Conservation (phyloP, 2,888 invertebrate species). For the Notodonta ziczac region DNA sequence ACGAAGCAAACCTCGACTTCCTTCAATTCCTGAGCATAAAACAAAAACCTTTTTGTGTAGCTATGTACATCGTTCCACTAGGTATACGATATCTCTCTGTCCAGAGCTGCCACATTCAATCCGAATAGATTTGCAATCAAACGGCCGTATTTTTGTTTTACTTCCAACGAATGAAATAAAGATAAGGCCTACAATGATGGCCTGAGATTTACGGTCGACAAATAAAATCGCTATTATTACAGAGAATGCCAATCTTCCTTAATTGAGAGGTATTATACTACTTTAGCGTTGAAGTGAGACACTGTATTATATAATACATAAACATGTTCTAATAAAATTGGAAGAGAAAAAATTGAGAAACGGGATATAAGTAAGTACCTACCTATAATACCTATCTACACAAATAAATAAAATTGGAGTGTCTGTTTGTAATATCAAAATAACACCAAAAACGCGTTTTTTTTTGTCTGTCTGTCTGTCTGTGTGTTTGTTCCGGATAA, state of each 20-base stretch:
- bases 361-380: too few relatives aligned
- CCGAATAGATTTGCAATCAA: constrained; percentile 29
- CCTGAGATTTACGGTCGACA: constrained; percentile 33
- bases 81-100: not conserved
- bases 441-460: too few relatives aligned
- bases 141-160: constrained; percentile 34
- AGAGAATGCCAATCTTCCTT: constrained; percentile 24
- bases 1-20: not conserved
- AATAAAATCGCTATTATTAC: constrained; percentile 36
- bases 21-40: constrained; percentile 1
- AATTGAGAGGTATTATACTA: constrained; percentile 30
- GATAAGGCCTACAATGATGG: constrained; percentile 36
- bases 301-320: not conserved
- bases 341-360: too few relatives aligned
- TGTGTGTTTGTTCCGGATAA: too few relatives aligned
- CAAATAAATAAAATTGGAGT: too few relatives aligned
- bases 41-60: not conserved
- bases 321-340: too few relatives aligned
- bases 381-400: too few relatives aligned
- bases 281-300: not conserved
- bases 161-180: constrained; percentile 38
- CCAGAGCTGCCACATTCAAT: constrained; percentile 18
- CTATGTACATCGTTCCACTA: not conserved
- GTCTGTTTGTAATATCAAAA: too few relatives aligned
- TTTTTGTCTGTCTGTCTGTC: too few relatives aligned